Evolutionary conservation across 2,113 vertebrate genomes (phyloP).

Genomic region (Pagrus major): DNA sequence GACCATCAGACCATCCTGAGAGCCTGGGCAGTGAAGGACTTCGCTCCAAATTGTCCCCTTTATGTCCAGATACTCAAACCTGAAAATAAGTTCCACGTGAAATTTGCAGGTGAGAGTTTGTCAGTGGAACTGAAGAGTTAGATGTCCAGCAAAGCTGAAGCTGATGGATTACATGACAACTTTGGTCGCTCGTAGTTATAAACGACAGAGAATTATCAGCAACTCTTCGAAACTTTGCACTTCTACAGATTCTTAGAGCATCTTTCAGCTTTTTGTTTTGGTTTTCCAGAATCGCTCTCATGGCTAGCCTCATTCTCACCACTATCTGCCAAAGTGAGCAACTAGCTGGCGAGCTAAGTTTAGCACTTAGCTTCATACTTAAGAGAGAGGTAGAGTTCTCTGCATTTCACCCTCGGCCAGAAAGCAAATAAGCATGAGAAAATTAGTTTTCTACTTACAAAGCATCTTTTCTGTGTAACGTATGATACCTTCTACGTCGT

Average conservation of each 20-base stretch:
- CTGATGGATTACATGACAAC: background rate
- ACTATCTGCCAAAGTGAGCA: too few species aligned
- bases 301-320: too few species aligned
- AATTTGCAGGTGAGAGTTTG: constrained; percentile 93
- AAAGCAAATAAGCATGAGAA: background rate
- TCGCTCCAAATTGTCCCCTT: constrained; percentile 96
- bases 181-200: too few species aligned
- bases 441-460: background rate
- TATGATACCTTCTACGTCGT: background rate
- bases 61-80: constrained; percentile 98
- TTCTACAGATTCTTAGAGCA: too few species aligned
- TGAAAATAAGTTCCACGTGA: constrained; percentile 98
- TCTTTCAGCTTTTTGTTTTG: too few species aligned
- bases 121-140: background rate
- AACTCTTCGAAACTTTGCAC: too few species aligned
- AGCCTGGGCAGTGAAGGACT: constrained; percentile 98
- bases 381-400: background rate
- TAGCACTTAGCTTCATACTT: background rate
- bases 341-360: background rate
- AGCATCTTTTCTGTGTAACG: background rate
- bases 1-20: constrained; percentile 98
- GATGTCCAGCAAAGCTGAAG: background rate
- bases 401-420: background rate
- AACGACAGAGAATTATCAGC: too few species aligned
- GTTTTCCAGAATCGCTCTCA: background rate